Base-by-base conservation (phyloP, 2,797 vertebrate genomes). In the Enteromius paludinosus region DNA sequence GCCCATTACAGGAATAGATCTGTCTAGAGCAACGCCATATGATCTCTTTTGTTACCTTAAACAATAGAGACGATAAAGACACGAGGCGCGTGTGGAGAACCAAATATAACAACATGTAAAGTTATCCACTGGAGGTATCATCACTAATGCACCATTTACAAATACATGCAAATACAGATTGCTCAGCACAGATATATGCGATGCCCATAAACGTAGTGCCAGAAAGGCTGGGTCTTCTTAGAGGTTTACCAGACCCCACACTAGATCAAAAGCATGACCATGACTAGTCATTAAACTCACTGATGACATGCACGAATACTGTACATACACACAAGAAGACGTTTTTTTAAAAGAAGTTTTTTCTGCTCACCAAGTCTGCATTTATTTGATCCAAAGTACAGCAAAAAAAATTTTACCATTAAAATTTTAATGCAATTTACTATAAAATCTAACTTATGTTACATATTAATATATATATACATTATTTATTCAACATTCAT, bases 1-100 rank as follows among this genome's bases (percentile, higher is more conserved):
- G 89, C 82, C 92, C 91, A 92, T 93, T 92, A 93, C 92, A 87
- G 91, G 89, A 95, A 95, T 94, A 94, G 93, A 92, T 92, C 90
- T 87, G 89, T 87, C 91, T 89, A 90, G 84, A 86, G 88, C 79
- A 77, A 84, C 38, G 41, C 88, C 91, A 91, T 91, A 92, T 87
- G 91, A 94, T 94, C 90, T 89, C 80, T 79, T 93, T 91, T 93
- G 93, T 93, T 93, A 91, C 88, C 88, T 66, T 86, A 91, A 92
- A 95, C 93, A 94, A 93, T 90, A 89, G 89, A 85, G 90, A 79
- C 88, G 90, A 94, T 92, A 70, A 80, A 80, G 64, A 78, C 66
- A 92, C 87, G 89, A 91, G 90, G 91, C 86, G 83, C 81, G 61
- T 88, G 87, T 70, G 72, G 89, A 87, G 87, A 89, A 89, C 88